Evolutionary conservation across 2,113 vertebrate species (phyloP).

Genomic region (Morone saxatilis): DNA sequence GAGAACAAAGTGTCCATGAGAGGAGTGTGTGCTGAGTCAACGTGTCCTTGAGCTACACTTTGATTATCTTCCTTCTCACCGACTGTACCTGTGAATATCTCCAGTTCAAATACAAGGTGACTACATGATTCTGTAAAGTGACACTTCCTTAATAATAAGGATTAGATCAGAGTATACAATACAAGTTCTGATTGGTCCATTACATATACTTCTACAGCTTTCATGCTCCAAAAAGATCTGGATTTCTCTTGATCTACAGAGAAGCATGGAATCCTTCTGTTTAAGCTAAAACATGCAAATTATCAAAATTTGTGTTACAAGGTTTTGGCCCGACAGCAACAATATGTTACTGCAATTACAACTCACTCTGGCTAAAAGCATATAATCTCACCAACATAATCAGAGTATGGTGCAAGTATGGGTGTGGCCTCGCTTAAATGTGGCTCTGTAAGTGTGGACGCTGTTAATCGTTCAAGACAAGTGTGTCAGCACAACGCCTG

Average conservation of each 20-base stretch:
- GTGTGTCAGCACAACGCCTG: constrained; percentile 17
- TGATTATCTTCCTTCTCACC: neutral
- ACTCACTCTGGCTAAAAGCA: neutral
- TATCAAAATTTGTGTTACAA: neutral
- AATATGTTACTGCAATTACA: constrained; percentile 6
- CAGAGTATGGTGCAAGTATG: neutral
- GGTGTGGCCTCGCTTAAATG: neutral
- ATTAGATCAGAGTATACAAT: neutral
- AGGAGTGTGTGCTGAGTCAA: neutral
- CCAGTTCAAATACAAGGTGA: neutral
- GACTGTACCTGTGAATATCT: neutral
- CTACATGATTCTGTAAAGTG: neutral
- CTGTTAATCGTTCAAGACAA: constrained; percentile 25
- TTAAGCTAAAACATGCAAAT: neutral
- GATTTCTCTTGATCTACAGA: neutral
- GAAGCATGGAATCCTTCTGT: neutral
- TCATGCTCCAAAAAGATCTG: neutral
- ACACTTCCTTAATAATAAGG: neutral
- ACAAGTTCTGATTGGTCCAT: neutral
- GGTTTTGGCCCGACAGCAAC: neutral
- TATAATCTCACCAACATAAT: constrained; percentile 25
- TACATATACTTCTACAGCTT: neutral
- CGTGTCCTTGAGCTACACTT: constrained; percentile 8
- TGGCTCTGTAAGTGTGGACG: constrained; percentile 14
- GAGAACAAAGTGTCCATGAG: constrained; percentile 11